A percentile compares a stretch with the other conserved stretches of the same genome.
Conservation (phyloP, 1,140 invertebrate genomes). For the Lepidurus couesii region DNA sequence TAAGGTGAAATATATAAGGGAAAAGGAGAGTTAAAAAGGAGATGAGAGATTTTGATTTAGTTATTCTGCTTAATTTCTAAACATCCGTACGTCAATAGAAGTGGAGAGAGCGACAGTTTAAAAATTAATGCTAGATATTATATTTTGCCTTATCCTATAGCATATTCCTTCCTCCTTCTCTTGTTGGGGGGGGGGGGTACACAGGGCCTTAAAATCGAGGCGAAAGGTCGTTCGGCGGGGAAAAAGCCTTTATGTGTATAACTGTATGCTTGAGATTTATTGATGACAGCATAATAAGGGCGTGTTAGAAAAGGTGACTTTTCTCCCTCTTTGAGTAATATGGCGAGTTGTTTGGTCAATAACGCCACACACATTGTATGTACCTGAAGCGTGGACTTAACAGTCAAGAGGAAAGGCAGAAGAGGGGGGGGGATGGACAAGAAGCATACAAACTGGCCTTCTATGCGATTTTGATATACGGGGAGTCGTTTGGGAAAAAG, state of each 20-base stretch:
- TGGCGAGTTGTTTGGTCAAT: slow-evolving; percentile 13
- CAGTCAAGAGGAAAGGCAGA: neutral
- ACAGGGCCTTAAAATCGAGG: too few species aligned
- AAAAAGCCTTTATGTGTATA: neutral
- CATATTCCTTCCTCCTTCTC: too few species aligned
- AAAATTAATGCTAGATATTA: too few species aligned
- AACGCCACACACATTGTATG: neutral
- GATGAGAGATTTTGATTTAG: too few species aligned
- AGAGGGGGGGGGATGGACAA: neutral
- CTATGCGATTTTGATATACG: neutral
- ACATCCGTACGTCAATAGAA: too few species aligned
- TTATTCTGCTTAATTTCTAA: too few species aligned
- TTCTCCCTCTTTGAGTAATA: neutral
- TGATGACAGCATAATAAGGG: slow-evolving; percentile 13
- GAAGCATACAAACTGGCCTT: neutral
- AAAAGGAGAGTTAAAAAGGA: too few species aligned
- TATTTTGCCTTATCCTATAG: too few species aligned
- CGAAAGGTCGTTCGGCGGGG: neutral
- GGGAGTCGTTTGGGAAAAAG: neutral
- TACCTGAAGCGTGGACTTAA: neutral
- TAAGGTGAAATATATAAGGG: too few species aligned
- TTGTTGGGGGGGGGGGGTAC: too few species aligned
- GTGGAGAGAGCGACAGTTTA: too few species aligned
- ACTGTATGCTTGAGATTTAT: neutral
- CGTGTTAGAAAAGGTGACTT: neutral